Evolutionary conservation across 2,888 invertebrate genomes (phyloP).

Genomic region (Eupithecia abbreviata): DNA sequence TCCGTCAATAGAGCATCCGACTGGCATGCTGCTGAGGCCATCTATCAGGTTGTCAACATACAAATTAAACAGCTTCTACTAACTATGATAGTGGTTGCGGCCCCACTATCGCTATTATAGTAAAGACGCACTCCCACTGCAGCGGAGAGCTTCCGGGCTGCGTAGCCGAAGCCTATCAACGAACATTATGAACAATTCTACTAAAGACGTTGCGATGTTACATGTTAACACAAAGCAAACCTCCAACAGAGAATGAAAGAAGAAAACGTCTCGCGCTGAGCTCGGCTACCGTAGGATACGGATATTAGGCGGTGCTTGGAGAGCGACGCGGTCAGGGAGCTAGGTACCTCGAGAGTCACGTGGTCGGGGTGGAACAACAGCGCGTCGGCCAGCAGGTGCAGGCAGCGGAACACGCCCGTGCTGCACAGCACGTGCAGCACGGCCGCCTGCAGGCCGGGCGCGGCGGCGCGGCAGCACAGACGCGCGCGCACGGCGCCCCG

Average conservation of each 20-base stretch:
- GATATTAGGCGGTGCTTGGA: background rate
- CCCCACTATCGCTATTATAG: too few species aligned
- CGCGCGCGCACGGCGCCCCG: slow-evolving; percentile 53
- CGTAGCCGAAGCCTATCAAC: too few species aligned
- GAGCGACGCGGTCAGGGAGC: background rate
- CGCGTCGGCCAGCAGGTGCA: slow-evolving; percentile 66
- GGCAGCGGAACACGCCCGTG: slow-evolving; percentile 57
- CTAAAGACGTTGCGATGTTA: too few species aligned
- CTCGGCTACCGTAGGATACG: background rate
- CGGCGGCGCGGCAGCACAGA: slow-evolving; percentile 56
- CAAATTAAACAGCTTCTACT: too few species aligned
- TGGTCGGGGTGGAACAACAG: slow-evolving; percentile 58
- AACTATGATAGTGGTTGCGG: too few species aligned
- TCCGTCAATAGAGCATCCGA: too few species aligned
- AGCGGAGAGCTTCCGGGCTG: too few species aligned
- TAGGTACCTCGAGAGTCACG: slow-evolving; percentile 55
- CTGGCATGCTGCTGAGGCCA: too few species aligned
- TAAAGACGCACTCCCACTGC: too few species aligned
- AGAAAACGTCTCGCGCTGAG: background rate
- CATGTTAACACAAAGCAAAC: background rate
- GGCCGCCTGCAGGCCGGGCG: slow-evolving; percentile 54
- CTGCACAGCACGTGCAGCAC: slow-evolving; percentile 58
- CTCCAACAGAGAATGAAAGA: background rate
- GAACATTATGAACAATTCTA: too few species aligned
- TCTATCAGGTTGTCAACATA: too few species aligned